A percentile compares a stretch with the other conserved stretches of the same genome.
These are phyloP conservation scores for Encarsia formosa DNA, from an alignment of 2,888 invertebrate genomes.

Conservation along the genomic window DNA sequence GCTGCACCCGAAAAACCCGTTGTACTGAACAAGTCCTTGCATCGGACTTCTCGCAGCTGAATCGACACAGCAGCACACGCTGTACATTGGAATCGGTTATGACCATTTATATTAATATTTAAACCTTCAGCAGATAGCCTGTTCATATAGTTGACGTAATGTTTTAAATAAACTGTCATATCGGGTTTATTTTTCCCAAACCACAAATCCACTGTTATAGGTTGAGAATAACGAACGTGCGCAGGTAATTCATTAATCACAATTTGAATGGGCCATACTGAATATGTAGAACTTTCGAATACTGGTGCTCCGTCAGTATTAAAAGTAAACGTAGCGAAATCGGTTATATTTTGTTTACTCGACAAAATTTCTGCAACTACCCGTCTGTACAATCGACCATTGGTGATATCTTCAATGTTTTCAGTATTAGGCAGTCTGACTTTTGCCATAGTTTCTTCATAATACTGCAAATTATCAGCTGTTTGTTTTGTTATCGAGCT, in stretches of 20 bases:
- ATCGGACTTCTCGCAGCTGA: conserved; percentile 14
- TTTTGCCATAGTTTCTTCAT: no score
- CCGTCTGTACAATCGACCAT: not conserved
- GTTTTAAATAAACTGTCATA: not conserved
- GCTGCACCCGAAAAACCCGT: no score
- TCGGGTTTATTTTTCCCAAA: conserved; percentile 10
- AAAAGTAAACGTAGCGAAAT: conserved; percentile 16
- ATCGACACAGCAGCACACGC: conserved; percentile 8
- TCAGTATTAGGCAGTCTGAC: no score
- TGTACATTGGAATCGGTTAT: conserved; percentile 10
- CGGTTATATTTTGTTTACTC: not conserved
- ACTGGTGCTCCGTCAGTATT: conserved; percentile 19
- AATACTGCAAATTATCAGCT: no score
- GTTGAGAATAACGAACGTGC: not conserved
- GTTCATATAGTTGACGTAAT: not conserved
- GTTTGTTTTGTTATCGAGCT: no score
- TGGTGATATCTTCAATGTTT: not conserved
- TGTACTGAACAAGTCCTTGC: conserved; percentile 10
- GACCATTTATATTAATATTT: not conserved
- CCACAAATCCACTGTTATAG: conserved; percentile 20
- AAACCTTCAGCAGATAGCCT: not conserved
- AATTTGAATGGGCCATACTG: conserved; percentile 24
- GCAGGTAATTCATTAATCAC: conserved; percentile 10
- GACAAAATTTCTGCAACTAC: not conserved
- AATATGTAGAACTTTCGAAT: conserved; percentile 16